A percentile compares a stretch with the other conserved stretches of the same genome.
Conservation (phyloP, 2,888 invertebrate species). For the Lathronympha strigana region DNA sequence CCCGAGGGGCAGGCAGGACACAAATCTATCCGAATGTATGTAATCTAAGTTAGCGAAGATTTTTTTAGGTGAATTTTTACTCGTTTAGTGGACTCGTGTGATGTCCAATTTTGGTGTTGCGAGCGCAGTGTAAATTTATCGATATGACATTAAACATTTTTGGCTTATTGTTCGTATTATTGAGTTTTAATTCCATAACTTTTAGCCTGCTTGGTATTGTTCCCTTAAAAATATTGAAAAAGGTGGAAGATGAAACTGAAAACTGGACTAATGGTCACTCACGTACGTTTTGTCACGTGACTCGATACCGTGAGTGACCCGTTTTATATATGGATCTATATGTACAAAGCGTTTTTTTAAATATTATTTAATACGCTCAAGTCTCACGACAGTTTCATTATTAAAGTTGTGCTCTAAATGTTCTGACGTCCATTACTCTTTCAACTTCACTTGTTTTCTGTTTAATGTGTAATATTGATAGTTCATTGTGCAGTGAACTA, state of each 20-base stretch:
- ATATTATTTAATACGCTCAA: too few relatives aligned
- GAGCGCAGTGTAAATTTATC: slow-evolving; percentile 82
- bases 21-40: slow-evolving; percentile 66
- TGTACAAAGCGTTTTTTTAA: too few relatives aligned
- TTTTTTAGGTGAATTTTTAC: slow-evolving; percentile 81
- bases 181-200: slow-evolving; percentile 61
- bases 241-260: not conserved
- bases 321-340: too few relatives aligned
- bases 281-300: too few relatives aligned
- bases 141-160: slow-evolving; percentile 83
- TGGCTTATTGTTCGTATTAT: slow-evolving; percentile 83
- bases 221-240: not conserved
- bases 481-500: too few relatives aligned
- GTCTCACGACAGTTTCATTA: too few relatives aligned
- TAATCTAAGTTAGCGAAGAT: slow-evolving; percentile 74
- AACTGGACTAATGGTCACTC: too few relatives aligned
- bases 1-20: slow-evolving; percentile 47
- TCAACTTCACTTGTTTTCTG: too few relatives aligned
- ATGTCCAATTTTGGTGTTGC: slow-evolving; percentile 79
- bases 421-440: too few relatives aligned
- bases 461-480: too few relatives aligned
- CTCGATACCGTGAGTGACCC: too few relatives aligned
- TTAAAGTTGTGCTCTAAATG: too few relatives aligned
- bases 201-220: not conserved
- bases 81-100: slow-evolving; percentile 83